These are phyloP conservation scores for Selene dorsalis DNA, from an alignment of 2,797 vertebrate species.

Conservation along the genomic window DNA sequence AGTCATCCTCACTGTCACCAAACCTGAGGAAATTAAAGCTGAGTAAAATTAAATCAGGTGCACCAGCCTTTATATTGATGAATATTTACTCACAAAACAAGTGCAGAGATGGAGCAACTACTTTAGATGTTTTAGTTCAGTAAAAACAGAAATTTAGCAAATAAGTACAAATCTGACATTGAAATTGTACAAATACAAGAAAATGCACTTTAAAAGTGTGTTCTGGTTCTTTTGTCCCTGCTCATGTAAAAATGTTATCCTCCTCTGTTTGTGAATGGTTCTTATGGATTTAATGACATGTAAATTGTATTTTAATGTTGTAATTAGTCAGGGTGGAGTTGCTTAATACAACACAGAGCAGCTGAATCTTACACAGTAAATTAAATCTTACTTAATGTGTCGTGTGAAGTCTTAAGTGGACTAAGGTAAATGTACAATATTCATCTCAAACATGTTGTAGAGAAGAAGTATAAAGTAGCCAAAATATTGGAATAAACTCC, in stretches of 20 bases:
- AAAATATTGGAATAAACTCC: not conserved
- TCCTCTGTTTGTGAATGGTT: not conserved
- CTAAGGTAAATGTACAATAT: not conserved
- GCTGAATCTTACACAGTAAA: not conserved
- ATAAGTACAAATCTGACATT: not conserved
- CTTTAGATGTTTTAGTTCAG: not conserved
- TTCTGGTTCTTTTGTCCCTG: not conserved
- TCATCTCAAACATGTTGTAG: not conserved
- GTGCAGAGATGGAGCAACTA: not conserved
- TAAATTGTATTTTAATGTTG: not conserved
- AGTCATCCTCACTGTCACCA: not conserved
- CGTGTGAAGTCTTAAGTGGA: not conserved
- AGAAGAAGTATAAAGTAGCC: not conserved
- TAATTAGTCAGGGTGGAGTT: not conserved
- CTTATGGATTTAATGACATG: not conserved
- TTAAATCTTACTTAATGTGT: not conserved
- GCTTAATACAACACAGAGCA: not conserved
- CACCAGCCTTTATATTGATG: not conserved
- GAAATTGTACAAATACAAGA: not conserved
- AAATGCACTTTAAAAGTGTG: not conserved
- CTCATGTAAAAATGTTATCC: not conserved
- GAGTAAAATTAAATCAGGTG: not conserved
- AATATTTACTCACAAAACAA: not conserved
- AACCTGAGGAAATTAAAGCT: not conserved
- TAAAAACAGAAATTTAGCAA: not conserved